A percentile compares a stretch with the other conserved stretches of the same genome.
Evolutionary conservation across 2,888 invertebrate genomes (phyloP).

Genomic region (Lycaena phlaeas): DNA sequence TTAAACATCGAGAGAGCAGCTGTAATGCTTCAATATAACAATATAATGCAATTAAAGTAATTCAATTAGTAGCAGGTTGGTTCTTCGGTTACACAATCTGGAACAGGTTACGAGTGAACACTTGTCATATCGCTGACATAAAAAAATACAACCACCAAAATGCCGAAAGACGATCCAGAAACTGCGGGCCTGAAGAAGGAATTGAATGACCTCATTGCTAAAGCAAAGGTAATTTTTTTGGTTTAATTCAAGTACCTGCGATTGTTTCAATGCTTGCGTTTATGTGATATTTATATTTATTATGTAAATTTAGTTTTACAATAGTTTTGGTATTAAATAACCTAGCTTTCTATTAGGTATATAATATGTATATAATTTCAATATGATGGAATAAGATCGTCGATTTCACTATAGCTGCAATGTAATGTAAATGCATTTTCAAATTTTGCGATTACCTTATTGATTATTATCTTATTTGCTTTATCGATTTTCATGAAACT

Average conservation of each 20-base stretch:
- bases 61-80: slow-evolving; percentile 18
- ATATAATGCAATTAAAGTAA: slow-evolving; percentile 23
- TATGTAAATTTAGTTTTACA: not conserved
- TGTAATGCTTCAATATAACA: slow-evolving; percentile 16
- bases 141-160: slow-evolving; percentile 34
- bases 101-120: slow-evolving; percentile 9
- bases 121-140: slow-evolving; percentile 6
- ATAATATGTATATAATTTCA: too few relatives aligned
- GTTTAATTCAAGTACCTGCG: not conserved
- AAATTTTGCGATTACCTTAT: too few relatives aligned
- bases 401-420: too few relatives aligned
- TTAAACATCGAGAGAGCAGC: slow-evolving; percentile 11
- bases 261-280: not conserved
- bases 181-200: slow-evolving; percentile 84
- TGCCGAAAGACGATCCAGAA: slow-evolving; percentile 90
- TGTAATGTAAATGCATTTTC: too few relatives aligned
- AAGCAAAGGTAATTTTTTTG: slow-evolving; percentile 78
- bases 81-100: slow-evolving; percentile 14
- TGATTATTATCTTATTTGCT: too few relatives aligned
- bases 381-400: too few relatives aligned
- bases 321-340: too few relatives aligned
- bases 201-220: slow-evolving; percentile 83
- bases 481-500: too few relatives aligned
- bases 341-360: too few relatives aligned
- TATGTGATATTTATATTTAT: not conserved